These are phyloP conservation scores for Pleuronectes platessa DNA, from an alignment of 2,113 vertebrate genomes.

Conservation along the genomic window DNA sequence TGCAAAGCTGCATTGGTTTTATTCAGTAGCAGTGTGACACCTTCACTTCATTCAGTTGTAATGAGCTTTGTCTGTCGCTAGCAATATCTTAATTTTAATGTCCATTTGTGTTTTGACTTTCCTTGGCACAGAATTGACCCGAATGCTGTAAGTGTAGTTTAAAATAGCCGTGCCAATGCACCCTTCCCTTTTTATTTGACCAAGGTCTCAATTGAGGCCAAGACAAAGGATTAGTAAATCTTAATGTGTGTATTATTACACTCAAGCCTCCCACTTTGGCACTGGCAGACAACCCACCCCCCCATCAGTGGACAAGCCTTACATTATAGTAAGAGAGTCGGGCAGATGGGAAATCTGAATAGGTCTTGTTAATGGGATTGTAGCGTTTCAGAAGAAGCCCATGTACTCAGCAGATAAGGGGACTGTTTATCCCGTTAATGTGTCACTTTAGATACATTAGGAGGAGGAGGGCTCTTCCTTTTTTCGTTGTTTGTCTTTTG, in stretches of 20 bases:
- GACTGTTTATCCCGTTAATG: constrained; percentile 86
- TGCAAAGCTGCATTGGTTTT: neutral
- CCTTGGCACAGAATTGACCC: neutral
- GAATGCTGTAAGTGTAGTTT: constrained; percentile 15
- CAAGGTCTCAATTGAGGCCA: constrained; percentile 47
- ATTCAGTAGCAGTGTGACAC: neutral
- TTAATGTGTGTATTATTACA: constrained; percentile 67
- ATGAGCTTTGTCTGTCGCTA: neutral
- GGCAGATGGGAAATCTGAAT: constrained; percentile 72
- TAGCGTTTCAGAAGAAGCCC: constrained; percentile 74
- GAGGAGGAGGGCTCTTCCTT: constrained; percentile 54
- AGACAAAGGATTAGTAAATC: constrained; percentile 70
- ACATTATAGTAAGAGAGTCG: constrained; percentile 46
- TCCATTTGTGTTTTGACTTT: neutral
- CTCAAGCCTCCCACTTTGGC: constrained; percentile 51
- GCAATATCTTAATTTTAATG: neutral
- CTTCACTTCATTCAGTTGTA: neutral
- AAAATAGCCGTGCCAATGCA: constrained; percentile 4
- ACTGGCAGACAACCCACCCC: constrained; percentile 28
- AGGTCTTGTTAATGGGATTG: constrained; percentile 83
- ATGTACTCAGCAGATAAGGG: constrained; percentile 81
- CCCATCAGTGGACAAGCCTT: constrained; percentile 38
- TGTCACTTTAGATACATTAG: constrained; percentile 86
- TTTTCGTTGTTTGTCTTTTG: constrained; percentile 61
- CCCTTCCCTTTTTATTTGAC: constrained; percentile 36